Evolutionary conservation across 1,140 invertebrate genomes (phyloP).

Genomic region (Drosophila murphyi): DNA sequence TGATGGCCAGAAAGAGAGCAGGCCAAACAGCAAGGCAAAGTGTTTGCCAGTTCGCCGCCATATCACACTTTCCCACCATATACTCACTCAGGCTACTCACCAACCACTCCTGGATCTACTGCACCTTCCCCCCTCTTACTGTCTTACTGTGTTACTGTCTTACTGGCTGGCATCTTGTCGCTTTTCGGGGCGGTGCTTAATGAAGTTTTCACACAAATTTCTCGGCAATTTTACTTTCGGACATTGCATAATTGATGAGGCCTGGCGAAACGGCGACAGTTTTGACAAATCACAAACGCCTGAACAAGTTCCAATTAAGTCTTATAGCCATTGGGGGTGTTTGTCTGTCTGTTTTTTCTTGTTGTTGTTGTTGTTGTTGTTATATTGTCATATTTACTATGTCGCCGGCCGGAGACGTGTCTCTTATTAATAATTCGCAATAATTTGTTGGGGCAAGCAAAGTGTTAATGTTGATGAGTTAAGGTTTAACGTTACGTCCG

Average conservation of each 20-base stretch:
- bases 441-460: conserved; percentile 26
- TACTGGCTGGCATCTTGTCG: conserved; percentile 11
- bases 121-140: too few species aligned
- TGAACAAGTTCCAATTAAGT: conserved; percentile 51
- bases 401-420: conserved; percentile 15
- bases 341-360: background rate
- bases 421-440: conserved; percentile 46
- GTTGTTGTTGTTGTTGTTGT: conserved; percentile 21
- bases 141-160: background rate
- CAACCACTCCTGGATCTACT: background rate
- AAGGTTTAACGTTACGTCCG: conserved; percentile 23
- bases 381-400: conserved; percentile 35
- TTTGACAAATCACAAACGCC: conserved; percentile 65
- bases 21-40: conserved; percentile 10
- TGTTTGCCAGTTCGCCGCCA: conserved; percentile 1
- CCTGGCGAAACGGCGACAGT: conserved; percentile 44
- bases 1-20: conserved; percentile 13
- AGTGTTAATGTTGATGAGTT: conserved; percentile 35
- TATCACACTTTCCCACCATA: background rate
- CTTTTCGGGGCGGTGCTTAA: conserved; percentile 38
- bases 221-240: conserved; percentile 57
- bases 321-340: background rate
- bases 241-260: conserved; percentile 65
- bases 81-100: background rate
- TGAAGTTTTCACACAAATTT: conserved; percentile 66